A percentile compares a stretch with the other conserved stretches of the same genome.
Conservation (phyloP, 1,140 invertebrate species). For the Macrobrachium nipponense region DNA sequence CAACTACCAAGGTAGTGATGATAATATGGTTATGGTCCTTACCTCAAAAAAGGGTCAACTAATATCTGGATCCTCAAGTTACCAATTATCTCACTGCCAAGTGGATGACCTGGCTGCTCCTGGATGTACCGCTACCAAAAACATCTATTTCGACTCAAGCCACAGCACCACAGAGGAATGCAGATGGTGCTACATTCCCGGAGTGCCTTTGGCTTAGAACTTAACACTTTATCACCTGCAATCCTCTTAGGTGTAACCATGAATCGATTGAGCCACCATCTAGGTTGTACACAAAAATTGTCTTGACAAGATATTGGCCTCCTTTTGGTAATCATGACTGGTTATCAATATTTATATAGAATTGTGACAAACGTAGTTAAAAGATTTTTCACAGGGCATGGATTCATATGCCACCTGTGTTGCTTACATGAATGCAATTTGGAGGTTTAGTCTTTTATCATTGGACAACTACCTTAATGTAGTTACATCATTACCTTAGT, state of each 20-base stretch:
- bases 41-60: slow-evolving; percentile 17
- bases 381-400: slow-evolving; percentile 51
- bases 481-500: slow-evolving; percentile 62
- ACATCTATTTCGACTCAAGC: slow-evolving; percentile 54
- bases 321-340: slow-evolving; percentile 57
- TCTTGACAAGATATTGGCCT: slow-evolving; percentile 44
- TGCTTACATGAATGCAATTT: slow-evolving; percentile 58
- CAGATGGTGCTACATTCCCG: neutral
- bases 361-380: slow-evolving; percentile 57
- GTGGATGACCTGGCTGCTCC: slow-evolving; percentile 52
- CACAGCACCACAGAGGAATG: slow-evolving; percentile 18
- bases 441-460: slow-evolving; percentile 61
- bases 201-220: slow-evolving; percentile 5
- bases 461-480: slow-evolving; percentile 54
- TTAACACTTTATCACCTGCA: slow-evolving; percentile 36
- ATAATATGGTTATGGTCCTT: slow-evolving; percentile 41
- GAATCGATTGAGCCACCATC: slow-evolving; percentile 51
- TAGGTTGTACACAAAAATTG: slow-evolving; percentile 57
- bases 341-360: slow-evolving; percentile 55
- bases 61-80: slow-evolving; percentile 54
- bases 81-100: slow-evolving; percentile 23
- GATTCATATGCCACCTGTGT: slow-evolving; percentile 46
- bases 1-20: slow-evolving; percentile 24
- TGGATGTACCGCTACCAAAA: slow-evolving; percentile 48
- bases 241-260: slow-evolving; percentile 29